These are phyloP conservation scores for Ericerus pela DNA, from an alignment of 1,140 invertebrate species.

Conservation along the genomic window DNA sequence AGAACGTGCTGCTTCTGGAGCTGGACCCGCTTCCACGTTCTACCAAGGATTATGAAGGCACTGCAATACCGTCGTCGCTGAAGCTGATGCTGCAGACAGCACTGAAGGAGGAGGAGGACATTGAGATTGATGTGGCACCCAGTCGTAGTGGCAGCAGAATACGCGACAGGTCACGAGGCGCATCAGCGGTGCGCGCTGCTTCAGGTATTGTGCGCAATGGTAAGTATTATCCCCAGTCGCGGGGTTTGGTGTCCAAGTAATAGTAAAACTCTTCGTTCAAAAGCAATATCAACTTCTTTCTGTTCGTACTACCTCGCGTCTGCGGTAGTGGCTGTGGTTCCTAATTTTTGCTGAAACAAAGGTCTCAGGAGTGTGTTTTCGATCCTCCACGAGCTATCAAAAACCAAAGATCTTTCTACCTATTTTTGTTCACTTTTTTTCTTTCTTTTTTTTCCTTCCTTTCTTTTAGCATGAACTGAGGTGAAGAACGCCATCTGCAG, in stretches of 20 bases:
- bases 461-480: no score
- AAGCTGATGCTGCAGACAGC: conserved; percentile 59
- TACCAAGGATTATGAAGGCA: conserved; percentile 61
- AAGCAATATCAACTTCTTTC: no score
- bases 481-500: no score
- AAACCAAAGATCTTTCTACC: no score
- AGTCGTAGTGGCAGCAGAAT: conserved; percentile 16
- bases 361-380: no score
- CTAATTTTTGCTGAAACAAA: no score
- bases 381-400: no score
- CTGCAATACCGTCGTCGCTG: conserved; percentile 50
- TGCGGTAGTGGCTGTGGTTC: no score
- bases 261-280: no score
- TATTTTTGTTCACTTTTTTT: no score
- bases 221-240: conserved; percentile 37
- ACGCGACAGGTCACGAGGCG: not conserved
- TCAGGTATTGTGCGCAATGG: conserved; percentile 5
- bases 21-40: conserved; percentile 63
- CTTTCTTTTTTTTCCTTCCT: no score
- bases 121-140: conserved; percentile 48
- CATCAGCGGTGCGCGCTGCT: conserved; percentile 15
- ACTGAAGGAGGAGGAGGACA: conserved; percentile 51
- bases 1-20: conserved; percentile 70
- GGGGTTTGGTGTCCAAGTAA: conserved; percentile 44
- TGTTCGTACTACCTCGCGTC: no score